Percentiles rank a stretch among this genome's conserved stretches.
Evolutionary conservation across 2,888 invertebrate genomes (phyloP).

Genomic region (Heliconius ethilla): DNA sequence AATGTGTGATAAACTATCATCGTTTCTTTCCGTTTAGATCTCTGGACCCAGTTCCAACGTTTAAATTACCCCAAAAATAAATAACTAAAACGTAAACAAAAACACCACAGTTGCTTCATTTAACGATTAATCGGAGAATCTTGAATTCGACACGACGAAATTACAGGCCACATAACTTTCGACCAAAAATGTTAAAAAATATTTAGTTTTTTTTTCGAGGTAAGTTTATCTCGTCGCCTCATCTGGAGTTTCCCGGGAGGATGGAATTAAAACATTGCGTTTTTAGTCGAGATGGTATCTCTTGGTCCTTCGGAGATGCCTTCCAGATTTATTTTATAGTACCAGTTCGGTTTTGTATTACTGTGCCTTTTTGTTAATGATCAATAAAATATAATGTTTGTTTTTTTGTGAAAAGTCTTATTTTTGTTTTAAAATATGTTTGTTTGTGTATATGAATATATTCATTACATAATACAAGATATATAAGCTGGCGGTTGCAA

Average conservation of each 20-base stretch:
- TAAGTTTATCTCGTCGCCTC: conserved; percentile 48
- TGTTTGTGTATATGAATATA: background rate
- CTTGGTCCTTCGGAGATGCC: conserved; percentile 25
- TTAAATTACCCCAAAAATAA: conserved; percentile 25
- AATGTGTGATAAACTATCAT: background rate
- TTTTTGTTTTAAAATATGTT: background rate
- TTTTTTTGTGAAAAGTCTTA: background rate
- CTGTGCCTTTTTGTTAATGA: conserved; percentile 30
- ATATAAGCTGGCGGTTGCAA: too few relatives aligned
- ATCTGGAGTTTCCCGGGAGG: conserved; percentile 64
- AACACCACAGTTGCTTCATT: conserved; percentile 39
- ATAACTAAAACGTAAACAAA: conserved; percentile 21
- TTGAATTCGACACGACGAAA: conserved; percentile 28
- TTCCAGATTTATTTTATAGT: conserved; percentile 48
- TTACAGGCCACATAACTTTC: conserved; percentile 58
- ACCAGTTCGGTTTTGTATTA: conserved; percentile 34
- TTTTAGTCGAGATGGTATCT: conserved; percentile 48
- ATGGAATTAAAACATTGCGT: conserved; percentile 76
- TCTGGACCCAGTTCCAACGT: background rate
- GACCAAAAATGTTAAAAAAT: conserved; percentile 50
- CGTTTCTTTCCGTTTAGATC: background rate
- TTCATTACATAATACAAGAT: too few relatives aligned
- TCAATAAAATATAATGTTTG: conserved; percentile 21
- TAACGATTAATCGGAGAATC: conserved; percentile 34
- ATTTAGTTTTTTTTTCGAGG: conserved; percentile 21